Evolutionary conservation across 2,797 vertebrate species (phyloP), one percentile per base, ranked within the genome.

Genomic region (Acridotheres tristis): DNA sequence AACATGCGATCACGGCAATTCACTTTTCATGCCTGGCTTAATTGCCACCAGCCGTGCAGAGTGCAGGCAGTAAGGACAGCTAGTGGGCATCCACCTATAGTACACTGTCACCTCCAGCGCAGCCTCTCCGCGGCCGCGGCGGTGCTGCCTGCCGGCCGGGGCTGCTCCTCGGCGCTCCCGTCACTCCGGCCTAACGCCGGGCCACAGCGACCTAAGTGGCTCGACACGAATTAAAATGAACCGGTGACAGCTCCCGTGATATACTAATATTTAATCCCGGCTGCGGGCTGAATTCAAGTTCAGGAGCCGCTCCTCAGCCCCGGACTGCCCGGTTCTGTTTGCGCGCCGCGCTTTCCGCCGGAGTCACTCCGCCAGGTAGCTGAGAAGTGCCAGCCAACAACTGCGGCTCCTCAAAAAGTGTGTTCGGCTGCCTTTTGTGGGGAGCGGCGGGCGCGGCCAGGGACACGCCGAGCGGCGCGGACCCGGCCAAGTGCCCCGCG

Each of bases 41-140:
- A 98, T 97, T 97, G 96, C 77, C 87, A 87, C 63, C 62, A 93
- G 95, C 95, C 87, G 59, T 13, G 88, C 96, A 95, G 93, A 85
- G 83, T 22, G 94, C 95, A 95, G 96, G 79, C 95, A 79, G 95
- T 96, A 97, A 97, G 97, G 97, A 97, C 97, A 97, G 97, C 97
- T 97, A 98, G 97, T 97, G 97, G 97, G 96, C 97, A 97, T 83
- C 85, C 27, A 94, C 93, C 97, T 96, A 93, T 89, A 97, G 95
- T 94, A 95, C 97, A 97, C 81, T 89, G 93, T 90, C 97, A 95
- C 95, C 85, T 90, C 92, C 57, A 34, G 15, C 2, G 67, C 93
- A 96, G 93, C 96, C 95, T 84, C 65, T 53, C 80, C 73, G 67
- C 79, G 47, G 85, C 59, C 67, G 93, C 57, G 63, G 58, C 85